A percentile compares a stretch with the other conserved stretches of the same genome.
Evolutionary conservation across 2,888 invertebrate genomes (phyloP).

Genomic region (Itoplectis maculator): DNA sequence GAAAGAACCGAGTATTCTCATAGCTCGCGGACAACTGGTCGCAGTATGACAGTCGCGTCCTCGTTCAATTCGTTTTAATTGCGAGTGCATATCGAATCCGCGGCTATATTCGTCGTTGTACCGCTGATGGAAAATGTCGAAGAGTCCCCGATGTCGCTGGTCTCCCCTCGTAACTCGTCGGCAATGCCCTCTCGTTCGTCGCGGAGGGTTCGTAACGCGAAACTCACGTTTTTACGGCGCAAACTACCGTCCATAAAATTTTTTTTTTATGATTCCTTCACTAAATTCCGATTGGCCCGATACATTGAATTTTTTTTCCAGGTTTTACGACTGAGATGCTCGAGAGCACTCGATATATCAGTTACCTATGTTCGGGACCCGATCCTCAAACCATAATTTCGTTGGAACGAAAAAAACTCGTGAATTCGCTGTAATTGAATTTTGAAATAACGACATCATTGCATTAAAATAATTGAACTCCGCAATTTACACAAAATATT

Average conservation of each 20-base stretch:
- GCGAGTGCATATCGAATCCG: slow-evolving; percentile 31
- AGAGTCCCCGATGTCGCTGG: slow-evolving; percentile 24
- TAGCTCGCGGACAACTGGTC: background rate
- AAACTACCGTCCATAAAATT: slow-evolving; percentile 55
- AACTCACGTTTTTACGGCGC: slow-evolving; percentile 58
- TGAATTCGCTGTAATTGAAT: background rate
- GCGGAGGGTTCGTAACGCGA: slow-evolving; percentile 11
- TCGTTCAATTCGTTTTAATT: slow-evolving; percentile 55
- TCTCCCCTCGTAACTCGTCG: slow-evolving; percentile 54
- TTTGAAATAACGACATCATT: background rate
- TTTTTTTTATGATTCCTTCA: slow-evolving; percentile 60
- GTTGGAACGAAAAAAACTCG: background rate
- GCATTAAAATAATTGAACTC: background rate
- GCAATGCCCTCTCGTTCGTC: slow-evolving; percentile 38
- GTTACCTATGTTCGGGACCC: slow-evolving; percentile 24
- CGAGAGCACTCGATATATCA: background rate
- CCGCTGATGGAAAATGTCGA: slow-evolving; percentile 26
- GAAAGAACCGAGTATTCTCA: background rate
- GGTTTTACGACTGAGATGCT: slow-evolving; percentile 58
- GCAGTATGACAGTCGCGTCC: background rate
- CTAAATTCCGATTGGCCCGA: slow-evolving; percentile 60
- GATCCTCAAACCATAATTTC: slow-evolving; percentile 17
- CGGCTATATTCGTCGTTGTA: slow-evolving; percentile 10
- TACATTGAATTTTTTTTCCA: slow-evolving; percentile 46
- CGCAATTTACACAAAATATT: too few relatives aligned